Base-by-base conservation (phyloP, 2,113 vertebrate species). In the Thamnophis sirtalis region DNA sequence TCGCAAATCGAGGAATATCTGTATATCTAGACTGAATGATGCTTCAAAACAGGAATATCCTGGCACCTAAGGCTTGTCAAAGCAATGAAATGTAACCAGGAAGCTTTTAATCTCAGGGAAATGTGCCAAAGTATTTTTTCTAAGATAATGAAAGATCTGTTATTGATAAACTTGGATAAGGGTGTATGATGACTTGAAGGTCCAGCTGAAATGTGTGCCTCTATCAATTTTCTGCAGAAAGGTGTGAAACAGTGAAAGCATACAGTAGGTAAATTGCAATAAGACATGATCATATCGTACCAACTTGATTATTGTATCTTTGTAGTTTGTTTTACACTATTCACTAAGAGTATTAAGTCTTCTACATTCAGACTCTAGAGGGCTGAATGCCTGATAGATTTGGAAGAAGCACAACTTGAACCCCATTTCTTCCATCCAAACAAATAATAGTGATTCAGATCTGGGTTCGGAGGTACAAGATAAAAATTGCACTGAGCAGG, bases 1-100 rank as follows among this genome's bases (percentile, higher is more conserved):
- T 8, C 7, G 7, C 22, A 58, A 24, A 58, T 58, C 0, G 22
- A 58, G 56, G 22, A 58, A 7, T 58, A 58, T 9, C 22, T 58
- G 56, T 58, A 58, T 49, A 53, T 68, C 85, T 91, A 38, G 49
- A 49, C 51, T 91, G 85, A 86, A 49, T 53, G 90, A 43, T 54
- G 56, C 56, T 87, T 68, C 49, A 90, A 54, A 28, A 58, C n/a
- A 22, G 26, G 21, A 68, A 49, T 43, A 49, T 51, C 17, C 9
- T 38, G 21, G 11, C 33, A 43, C 49, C 17, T 86, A 50, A 53
- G 28, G 11, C 50, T 86, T 86, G 22, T 89, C 88, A 89, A 56
- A 50, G 80, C 33, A 90, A n/a, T 55, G 84, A 92, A 68, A 80
- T 86, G 49, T 63, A 73, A 86, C 48, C 88, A 92, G 49, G 88